Evolutionary conservation across 2,888 invertebrate species (phyloP), one percentile per base, ranked within the genome.

Genomic region (Eupithecia centaureata): DNA sequence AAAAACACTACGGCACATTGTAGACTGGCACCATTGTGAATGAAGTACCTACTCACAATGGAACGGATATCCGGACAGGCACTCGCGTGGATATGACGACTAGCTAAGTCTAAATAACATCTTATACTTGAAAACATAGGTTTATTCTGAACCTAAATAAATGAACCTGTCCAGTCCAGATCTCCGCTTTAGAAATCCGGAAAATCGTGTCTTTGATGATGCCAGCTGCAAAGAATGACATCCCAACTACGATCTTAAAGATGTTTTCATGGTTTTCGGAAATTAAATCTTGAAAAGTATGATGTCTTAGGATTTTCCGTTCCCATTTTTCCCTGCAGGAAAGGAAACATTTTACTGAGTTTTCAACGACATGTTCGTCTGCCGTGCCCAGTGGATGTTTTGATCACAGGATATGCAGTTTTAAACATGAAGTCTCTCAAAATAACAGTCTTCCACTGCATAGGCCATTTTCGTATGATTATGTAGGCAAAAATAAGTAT

Each of bases 31-130:
- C 47, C 27, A 67, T 70, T 71, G 68, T 73, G 65, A 47, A 47
- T n/a, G n/a, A n/a, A n/a, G n/a, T n/a, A n/a, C n/a, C 64, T 64
- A 32, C 54, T 33, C 22, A 64, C 64, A 72, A 68, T 70, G 63
- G 51, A 28, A 25, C 74, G 71, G 74, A 72, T 52, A 18, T 73
- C 71, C 73, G 72, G 73, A 51, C 28, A 61, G 12, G 25, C 25
- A 27, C 56, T 57, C 57, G 47, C 25, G 57, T 61, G 52, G 61
- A 38, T 57, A 35, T 63, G 58, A 18, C 30, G 32, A 22, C 47
- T 4, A 22, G 3, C 10, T 42, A 10, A 22, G 10, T 47, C 47
- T 47, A 47, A 22, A 47, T 47, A 47, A 47, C 42, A 3, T 35
- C 35, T 13, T 22, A 18, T 42, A 18, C 18, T n/a, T 38, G 38